These are phyloP conservation scores for Percopsis transmontana DNA, from an alignment of 2,113 vertebrate genomes.

Conservation along the genomic window DNA sequence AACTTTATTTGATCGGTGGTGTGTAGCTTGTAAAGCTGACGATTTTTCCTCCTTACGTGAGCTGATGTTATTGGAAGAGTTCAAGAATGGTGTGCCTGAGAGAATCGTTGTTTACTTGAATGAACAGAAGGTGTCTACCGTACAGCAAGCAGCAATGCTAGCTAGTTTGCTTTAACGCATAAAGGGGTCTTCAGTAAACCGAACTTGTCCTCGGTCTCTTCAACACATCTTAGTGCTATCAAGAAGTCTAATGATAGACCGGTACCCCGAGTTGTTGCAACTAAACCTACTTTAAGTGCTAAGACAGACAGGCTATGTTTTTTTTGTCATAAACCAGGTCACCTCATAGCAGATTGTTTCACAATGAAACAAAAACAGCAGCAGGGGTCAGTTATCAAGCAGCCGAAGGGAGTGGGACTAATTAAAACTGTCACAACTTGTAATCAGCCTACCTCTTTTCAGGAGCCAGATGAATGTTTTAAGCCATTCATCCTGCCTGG, in stretches of 20 bases:
- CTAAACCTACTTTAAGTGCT: too few relatives aligned
- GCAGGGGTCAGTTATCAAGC: not conserved
- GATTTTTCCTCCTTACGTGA: not conserved
- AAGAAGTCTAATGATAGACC: not conserved
- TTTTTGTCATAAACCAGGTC: not conserved
- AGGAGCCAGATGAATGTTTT: not conserved
- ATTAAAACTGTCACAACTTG: too few relatives aligned
- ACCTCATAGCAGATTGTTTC: not conserved
- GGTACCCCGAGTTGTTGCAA: too few relatives aligned
- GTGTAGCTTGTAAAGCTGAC: not conserved
- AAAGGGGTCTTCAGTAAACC: not conserved
- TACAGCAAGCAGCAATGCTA: not conserved
- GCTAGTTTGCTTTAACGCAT: not conserved
- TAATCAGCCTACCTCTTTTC: not conserved
- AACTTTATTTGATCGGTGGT: slow-evolving; percentile 7
- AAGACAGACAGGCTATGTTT: too few relatives aligned
- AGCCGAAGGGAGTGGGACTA: not conserved
- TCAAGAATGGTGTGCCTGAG: not conserved
- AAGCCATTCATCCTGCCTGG: too few relatives aligned
- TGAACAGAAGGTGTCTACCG: not conserved
- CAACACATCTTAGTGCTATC: not conserved
- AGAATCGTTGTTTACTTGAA: not conserved
- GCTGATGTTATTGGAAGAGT: not conserved
- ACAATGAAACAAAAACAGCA: not conserved
- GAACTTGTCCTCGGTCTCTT: too few relatives aligned